Conservation (phyloP, 2,113 vertebrate genomes). For the Alosa alosa region DNA sequence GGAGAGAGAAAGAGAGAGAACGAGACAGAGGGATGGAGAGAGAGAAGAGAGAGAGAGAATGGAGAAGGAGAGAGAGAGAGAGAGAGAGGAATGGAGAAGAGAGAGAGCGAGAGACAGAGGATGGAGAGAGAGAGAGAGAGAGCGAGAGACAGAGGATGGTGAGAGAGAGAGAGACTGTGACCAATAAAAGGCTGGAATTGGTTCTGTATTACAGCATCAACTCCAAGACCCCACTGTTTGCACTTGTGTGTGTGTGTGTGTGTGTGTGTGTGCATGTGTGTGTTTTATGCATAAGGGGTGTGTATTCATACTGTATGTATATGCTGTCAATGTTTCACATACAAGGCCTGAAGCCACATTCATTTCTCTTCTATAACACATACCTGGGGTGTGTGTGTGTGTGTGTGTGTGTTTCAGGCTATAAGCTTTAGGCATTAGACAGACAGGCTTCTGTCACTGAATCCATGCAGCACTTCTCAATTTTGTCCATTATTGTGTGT, state of each 20-base stretch:
- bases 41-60: too few species aligned
- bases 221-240: background rate
- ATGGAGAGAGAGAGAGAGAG: background rate
- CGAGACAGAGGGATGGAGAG: too few species aligned
- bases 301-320: background rate
- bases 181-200: background rate
- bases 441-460: background rate
- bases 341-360: background rate
- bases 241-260: background rate
- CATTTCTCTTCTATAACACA: background rate
- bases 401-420: background rate
- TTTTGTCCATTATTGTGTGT: background rate
- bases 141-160: background rate
- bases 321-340: background rate
- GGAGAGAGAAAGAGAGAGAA: too few species aligned
- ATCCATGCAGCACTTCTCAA: slow-evolving; percentile 13
- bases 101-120: too few species aligned
- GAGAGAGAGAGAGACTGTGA: background rate
- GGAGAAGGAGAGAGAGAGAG: too few species aligned
- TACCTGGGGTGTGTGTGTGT: slow-evolving; percentile 1
- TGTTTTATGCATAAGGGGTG: background rate
- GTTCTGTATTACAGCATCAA: background rate
- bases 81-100: too few species aligned
- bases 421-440: slow-evolving; percentile 20
- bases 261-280: background rate